A percentile compares a stretch with the other conserved stretches of the same genome.
phyloP scores from a whole-genome alignment of 53 echinoderm and acorn worm species.

The Paracentrotus lividus region DNA sequence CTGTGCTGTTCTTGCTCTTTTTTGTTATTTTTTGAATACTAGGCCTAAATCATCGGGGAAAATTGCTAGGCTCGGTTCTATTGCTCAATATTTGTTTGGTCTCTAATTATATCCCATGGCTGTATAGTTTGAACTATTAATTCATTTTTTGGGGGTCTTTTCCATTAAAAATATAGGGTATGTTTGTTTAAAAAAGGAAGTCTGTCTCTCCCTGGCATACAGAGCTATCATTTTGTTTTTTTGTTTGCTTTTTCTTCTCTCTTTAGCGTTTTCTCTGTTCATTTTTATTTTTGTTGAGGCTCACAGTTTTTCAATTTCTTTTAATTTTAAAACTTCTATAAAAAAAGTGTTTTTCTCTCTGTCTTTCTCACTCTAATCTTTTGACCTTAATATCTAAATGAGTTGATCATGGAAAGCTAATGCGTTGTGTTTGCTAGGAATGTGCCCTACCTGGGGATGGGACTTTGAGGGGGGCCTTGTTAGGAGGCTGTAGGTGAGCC shows the following conservation, averaged over 20 bases:
- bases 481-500: slow-evolving; percentile 3
- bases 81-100: no score
- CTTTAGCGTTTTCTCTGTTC: not conserved
- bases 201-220: not conserved
- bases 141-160: not conserved
- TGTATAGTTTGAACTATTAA: no score
- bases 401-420: no score
- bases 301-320: no score
- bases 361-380: not conserved
- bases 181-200: no score
- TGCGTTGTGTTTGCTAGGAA: not conserved
- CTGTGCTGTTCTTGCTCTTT: not conserved
- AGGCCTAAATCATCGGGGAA: no score
- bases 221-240: no score
- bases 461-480: not conserved
- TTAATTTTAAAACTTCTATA: not conserved
- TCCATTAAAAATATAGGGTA: not conserved
- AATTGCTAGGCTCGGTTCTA: no score
- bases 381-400: no score
- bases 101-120: no score
- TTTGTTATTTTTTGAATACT: no score
- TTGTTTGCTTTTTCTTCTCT: not conserved
- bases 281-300: no score
- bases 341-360: not conserved
- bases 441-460: not conserved